Evolutionary conservation across 2,797 vertebrate species (phyloP).

Genomic region (Cossypha heuglini): DNA sequence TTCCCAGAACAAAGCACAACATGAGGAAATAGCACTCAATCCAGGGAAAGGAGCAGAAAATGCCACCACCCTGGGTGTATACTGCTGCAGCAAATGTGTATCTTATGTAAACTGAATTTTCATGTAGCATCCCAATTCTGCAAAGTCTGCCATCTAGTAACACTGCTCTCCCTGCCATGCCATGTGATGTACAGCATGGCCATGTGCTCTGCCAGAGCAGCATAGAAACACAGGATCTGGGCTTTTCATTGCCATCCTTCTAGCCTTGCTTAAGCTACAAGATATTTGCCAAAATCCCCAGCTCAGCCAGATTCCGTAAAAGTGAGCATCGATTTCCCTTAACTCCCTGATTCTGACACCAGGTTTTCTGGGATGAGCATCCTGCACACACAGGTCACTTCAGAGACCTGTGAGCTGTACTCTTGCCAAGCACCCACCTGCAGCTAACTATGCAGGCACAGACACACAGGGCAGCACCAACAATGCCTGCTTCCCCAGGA

Average conservation of each 20-base stretch:
- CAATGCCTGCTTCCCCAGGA: not conserved
- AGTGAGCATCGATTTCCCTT: not conserved
- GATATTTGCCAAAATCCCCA: not conserved
- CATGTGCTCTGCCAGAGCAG: not conserved
- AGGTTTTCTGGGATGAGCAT: not conserved
- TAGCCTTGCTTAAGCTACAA: not conserved
- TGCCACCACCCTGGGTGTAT: not conserved
- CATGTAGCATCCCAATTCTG: not conserved
- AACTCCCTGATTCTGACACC: not conserved
- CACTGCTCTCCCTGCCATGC: not conserved
- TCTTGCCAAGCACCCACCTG: not conserved
- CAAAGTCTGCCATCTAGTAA: not conserved
- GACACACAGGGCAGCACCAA: not conserved
- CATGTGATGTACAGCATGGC: not conserved
- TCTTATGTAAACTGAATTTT: not conserved
- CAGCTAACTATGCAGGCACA: not conserved
- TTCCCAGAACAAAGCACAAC: not conserved
- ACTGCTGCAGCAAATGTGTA: not conserved
- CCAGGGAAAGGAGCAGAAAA: not conserved
- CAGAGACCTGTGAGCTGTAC: not conserved
- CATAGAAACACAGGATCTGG: rapidly evolving
- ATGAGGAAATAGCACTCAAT: not conserved
- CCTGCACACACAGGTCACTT: not conserved
- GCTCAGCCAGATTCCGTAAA: not conserved
- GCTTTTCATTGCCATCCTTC: not conserved